Percentiles rank a stretch among this genome's conserved stretches.
phyloP scores from a whole-genome alignment of 2,888 invertebrate species.

The Gonocerus acuteangulatus region DNA sequence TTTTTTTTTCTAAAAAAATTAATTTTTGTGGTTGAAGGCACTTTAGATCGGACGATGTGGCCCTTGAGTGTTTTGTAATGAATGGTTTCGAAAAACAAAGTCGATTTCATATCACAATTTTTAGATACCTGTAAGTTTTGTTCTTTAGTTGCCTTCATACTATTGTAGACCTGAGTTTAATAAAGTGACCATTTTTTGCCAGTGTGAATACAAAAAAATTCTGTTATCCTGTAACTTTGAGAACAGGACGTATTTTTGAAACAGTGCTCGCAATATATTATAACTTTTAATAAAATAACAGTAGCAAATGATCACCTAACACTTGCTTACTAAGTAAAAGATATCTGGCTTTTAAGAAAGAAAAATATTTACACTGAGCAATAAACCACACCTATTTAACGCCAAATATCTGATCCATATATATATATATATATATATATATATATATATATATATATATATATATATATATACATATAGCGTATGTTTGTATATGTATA shows the following conservation, averaged over 20 bases:
- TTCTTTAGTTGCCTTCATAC: constrained; percentile 64
- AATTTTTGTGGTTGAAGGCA: constrained; percentile 77
- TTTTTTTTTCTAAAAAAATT: constrained; percentile 66
- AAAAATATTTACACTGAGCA: constrained; percentile 36
- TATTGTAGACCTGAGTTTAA: constrained; percentile 55
- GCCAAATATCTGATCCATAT: constrained; percentile 18
- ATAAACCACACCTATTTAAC: constrained; percentile 31
- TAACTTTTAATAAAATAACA: constrained; percentile 21
- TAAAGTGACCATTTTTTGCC: constrained; percentile 36
- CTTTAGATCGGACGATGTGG: constrained; percentile 91
- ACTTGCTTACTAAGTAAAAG: constrained; percentile 24
- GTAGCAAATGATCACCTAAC: constrained; percentile 18
- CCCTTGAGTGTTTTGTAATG: constrained; percentile 56
- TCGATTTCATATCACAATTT: constrained; percentile 38
- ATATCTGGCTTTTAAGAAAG: constrained; percentile 30
- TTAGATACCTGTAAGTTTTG: constrained; percentile 35
- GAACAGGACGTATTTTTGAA: constrained; percentile 35
- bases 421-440: constrained; percentile 11
- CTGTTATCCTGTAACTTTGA: constrained; percentile 34
- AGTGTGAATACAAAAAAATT: constrained; percentile 30
- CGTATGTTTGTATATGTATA: neutral
- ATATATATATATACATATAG: neutral
- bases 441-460: no score
- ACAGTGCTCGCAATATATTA: constrained; percentile 32
- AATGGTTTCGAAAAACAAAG: constrained; percentile 39